Percentiles rank a stretch among this genome's conserved stretches.
Evolutionary conservation across 1,140 invertebrate species (phyloP).

Genomic region (Cardiocondyla obscurior): DNA sequence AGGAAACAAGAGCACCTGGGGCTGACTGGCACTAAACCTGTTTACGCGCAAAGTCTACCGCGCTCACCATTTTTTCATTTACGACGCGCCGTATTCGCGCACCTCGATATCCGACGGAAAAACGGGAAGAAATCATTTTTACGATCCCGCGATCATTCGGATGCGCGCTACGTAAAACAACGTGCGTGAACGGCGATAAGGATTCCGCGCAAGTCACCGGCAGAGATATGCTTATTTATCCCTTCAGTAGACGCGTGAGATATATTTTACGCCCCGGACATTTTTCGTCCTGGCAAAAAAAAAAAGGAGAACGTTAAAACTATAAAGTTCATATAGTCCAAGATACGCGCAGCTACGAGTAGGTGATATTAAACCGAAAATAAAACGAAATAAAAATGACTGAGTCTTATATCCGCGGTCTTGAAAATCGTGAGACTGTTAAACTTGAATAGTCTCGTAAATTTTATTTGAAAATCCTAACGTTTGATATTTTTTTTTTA

Average conservation of each 20-base stretch:
- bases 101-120: slow-evolving; percentile 23
- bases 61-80: slow-evolving; percentile 43
- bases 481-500: neutral
- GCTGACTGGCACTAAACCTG: slow-evolving; percentile 36
- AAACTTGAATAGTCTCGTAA: neutral
- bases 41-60: slow-evolving; percentile 46
- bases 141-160: slow-evolving; percentile 22
- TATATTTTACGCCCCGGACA: too few relatives aligned
- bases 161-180: slow-evolving; percentile 17
- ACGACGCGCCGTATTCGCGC: slow-evolving; percentile 34
- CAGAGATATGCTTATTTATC: neutral
- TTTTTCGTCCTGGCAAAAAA: too few relatives aligned
- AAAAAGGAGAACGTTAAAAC: too few relatives aligned
- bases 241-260: too few relatives aligned
- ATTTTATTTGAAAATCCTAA: neutral
- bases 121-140: slow-evolving; percentile 56
- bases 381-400: too few relatives aligned
- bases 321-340: too few relatives aligned
- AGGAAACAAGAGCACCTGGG: slow-evolving; percentile 28
- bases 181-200: slow-evolving; percentile 34
- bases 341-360: too few relatives aligned
- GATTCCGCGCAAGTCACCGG: neutral
- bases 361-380: too few relatives aligned
- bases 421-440: neutral
- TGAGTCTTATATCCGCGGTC: neutral